Evolutionary conservation across 2,113 vertebrate genomes (phyloP), one percentile per base, ranked within the genome.

Genomic region (Scopus umbretta): DNA sequence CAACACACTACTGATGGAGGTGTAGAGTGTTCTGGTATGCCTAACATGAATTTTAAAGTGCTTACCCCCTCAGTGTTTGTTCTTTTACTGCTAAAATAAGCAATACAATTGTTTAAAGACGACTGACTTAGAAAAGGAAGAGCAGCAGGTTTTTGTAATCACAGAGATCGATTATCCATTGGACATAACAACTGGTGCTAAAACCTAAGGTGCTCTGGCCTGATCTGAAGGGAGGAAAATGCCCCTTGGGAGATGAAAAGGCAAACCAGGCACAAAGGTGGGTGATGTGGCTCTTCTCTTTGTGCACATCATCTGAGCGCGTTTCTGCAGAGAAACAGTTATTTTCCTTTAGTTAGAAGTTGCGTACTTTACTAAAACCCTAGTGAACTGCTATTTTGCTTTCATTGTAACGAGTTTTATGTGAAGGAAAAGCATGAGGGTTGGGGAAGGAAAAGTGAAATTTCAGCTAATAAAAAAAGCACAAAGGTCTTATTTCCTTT

Each of bases 281-380:
- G 18, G 22, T 17, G 49, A 40, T n/a, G 52, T 43, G 30, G 13
- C 27, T 67, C 9, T 36, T 45, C n/a, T 65, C 25, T 50, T 38
- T 0, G 0, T 27, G 15, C 2, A 0, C 16, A 5, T 49, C 6
- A 4, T 68, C 26, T 36, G 29, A 42, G 32, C 18, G 1, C 16
- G 5, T 70, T 78, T 83, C 32, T 75, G 19, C 21, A 83, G 29
- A 61, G 23, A 67, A 85, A 56, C 13, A 11, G 18, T 14, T 20
- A 14, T 30, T 93, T 84, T 61, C 45, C 20, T 49, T 53, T 52
- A 30, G 36, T 67, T 63, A 65, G 38, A 61, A 15, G 7, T 32
- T 27, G n/a, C 63, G 20, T n/a, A 18, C 34, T 91, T 43, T 10
- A 34, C 9, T 55, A n/a, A 66, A 53, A 30, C 4, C 9, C 17